Conservation (phyloP, 2,888 invertebrate species). For the Xanthia togata region DNA sequence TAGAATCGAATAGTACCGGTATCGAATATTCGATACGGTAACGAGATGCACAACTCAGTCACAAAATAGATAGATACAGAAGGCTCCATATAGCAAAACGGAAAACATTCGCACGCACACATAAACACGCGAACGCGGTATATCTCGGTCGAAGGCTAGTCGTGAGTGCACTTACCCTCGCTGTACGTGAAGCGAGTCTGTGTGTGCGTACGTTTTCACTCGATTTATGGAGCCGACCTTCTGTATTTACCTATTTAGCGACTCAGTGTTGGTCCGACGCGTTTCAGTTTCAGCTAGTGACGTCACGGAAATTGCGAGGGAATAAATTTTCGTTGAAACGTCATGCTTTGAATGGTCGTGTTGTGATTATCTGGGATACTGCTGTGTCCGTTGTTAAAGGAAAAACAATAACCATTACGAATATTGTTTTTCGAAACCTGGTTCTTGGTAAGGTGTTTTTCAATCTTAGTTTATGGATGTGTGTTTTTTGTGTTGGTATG, state of each 20-base stretch:
- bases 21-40: constrained; percentile 60
- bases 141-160: neutral
- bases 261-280: constrained; percentile 45
- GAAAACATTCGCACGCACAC: neutral
- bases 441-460: neutral
- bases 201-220: constrained; percentile 6
- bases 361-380: constrained; percentile 52
- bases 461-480: neutral
- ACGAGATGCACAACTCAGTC: constrained; percentile 50
- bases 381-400: constrained; percentile 25
- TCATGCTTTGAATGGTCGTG: constrained; percentile 62
- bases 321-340: constrained; percentile 70
- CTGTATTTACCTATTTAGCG: constrained; percentile 14
- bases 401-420: constrained; percentile 11
- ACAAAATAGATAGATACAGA: constrained; percentile 10
- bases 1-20: constrained; percentile 44
- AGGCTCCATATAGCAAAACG: neutral
- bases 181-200: neutral
- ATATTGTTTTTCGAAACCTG: constrained; percentile 4
- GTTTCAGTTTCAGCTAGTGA: constrained; percentile 65
- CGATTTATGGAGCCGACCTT: neutral
- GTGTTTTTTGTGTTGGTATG: neutral
- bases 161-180: neutral
- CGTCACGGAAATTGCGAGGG: constrained; percentile 72
- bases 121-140: neutral